Conservation (phyloP, 2,888 invertebrate species). For the Hipparchia semele region DNA sequence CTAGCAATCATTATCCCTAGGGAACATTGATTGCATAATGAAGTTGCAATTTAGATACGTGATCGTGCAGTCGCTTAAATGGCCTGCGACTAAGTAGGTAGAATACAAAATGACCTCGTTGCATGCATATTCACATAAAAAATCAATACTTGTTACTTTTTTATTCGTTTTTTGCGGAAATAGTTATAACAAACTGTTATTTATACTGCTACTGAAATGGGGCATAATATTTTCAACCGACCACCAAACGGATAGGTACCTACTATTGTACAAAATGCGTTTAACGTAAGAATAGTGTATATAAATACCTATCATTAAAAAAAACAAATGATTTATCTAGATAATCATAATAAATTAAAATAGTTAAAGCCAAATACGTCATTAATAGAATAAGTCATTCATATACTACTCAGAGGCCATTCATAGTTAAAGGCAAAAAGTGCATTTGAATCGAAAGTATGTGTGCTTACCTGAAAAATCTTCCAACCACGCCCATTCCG, state of each 20-base stretch:
- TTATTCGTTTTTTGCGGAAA: conserved; percentile 16
- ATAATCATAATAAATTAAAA: too few relatives aligned
- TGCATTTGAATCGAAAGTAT: neutral
- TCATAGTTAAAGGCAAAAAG: neutral
- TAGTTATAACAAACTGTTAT: conserved; percentile 3
- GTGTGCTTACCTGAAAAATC: conserved; percentile 86
- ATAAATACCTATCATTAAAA: too few relatives aligned
- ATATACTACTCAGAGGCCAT: neutral
- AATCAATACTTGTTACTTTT: conserved; percentile 34
- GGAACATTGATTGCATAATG: conserved; percentile 15
- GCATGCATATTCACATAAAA: conserved; percentile 20
- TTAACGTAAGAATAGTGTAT: too few relatives aligned
- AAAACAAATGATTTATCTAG: too few relatives aligned
- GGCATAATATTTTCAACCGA: neutral
- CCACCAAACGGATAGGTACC: too few relatives aligned
- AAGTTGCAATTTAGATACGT: conserved; percentile 17
- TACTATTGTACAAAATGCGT: too few relatives aligned
- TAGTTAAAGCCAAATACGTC: neutral
- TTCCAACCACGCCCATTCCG: conserved; percentile 91
- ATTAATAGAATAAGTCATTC: too few relatives aligned
- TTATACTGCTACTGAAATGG: neutral
- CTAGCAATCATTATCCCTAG: neutral
- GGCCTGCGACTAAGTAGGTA: conserved; percentile 11
- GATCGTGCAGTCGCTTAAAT: conserved; percentile 18
- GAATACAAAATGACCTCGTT: conserved; percentile 16